A percentile compares a stretch with the other conserved stretches of the same genome.
Evolutionary conservation across 2,113 vertebrate genomes (phyloP).

Genomic region (Solea solea): DNA sequence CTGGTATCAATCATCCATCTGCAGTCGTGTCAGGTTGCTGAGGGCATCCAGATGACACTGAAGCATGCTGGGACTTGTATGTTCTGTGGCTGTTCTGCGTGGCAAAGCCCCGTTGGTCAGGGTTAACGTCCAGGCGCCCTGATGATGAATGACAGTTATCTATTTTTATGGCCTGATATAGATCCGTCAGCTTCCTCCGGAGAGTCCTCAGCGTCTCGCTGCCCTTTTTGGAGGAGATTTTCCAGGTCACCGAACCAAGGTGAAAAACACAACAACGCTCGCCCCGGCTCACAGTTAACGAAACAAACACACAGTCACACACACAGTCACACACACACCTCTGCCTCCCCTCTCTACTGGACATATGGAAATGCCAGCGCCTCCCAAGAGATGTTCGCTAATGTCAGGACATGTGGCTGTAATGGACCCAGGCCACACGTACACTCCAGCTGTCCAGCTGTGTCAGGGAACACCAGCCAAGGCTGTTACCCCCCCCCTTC

Average conservation of each 20-base stretch:
- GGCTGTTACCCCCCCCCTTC: constrained; percentile 7
- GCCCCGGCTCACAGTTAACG: constrained; percentile 22
- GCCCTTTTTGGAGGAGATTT: constrained; percentile 69
- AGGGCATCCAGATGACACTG: constrained; percentile 68
- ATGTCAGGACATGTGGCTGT: constrained; percentile 77
- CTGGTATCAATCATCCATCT: constrained; percentile 59
- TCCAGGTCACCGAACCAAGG: constrained; percentile 77
- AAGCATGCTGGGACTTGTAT: constrained; percentile 74
- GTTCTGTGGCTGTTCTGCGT: constrained; percentile 32
- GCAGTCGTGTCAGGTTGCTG: constrained; percentile 52
- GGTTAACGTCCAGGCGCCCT: constrained; percentile 64
- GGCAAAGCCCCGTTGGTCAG: constrained; percentile 60
- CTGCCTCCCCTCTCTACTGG: constrained; percentile 44
- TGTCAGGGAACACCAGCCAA: constrained; percentile 54
- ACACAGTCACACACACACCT: constrained; percentile 7
- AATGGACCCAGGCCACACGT: constrained; percentile 55
- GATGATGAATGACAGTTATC: constrained; percentile 77
- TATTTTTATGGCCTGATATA: constrained; percentile 71
- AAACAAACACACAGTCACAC: constrained; percentile 12
- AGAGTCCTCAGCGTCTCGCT: constrained; percentile 40
- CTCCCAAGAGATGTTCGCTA: constrained; percentile 66
- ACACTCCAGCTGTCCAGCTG: constrained; percentile 67
- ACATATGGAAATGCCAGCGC: constrained; percentile 72
- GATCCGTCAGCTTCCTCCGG: constrained; percentile 66
- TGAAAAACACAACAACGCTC: constrained; percentile 70